Evolutionary conservation across 2,797 vertebrate species (phyloP).

Genomic region (Spheniscus humboldti): DNA sequence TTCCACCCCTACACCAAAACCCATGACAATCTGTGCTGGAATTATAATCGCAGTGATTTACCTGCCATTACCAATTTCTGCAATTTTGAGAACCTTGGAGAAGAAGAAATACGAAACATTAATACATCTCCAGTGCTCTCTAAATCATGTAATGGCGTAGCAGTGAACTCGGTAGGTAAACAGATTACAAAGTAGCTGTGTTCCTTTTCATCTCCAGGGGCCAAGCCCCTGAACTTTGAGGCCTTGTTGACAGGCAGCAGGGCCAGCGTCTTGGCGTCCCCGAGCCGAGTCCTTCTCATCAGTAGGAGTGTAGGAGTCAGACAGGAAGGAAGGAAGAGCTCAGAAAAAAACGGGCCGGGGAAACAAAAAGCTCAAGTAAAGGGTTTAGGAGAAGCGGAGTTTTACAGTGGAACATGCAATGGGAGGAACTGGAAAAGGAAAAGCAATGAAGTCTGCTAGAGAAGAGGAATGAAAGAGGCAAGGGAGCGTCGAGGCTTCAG

Average conservation of each 20-base stretch:
- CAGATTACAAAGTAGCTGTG: not conserved
- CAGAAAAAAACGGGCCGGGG: not conserved
- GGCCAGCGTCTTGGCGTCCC: not conserved
- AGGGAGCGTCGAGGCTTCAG: not conserved
- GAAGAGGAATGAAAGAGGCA: not conserved
- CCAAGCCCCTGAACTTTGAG: not conserved
- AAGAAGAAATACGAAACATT: not conserved
- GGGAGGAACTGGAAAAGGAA: not conserved
- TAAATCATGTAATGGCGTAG: not conserved
- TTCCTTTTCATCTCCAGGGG: not conserved
- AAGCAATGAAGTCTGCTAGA: not conserved
- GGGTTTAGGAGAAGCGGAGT: not conserved
- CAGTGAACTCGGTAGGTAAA: not conserved
- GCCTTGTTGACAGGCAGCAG: not conserved
- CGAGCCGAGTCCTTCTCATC: accelerated
- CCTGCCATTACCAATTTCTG: not conserved
- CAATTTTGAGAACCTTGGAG: not conserved
- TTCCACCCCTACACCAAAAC: not conserved
- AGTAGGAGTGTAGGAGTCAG: not conserved
- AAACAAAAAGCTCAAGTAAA: not conserved
- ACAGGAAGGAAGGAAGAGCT: not conserved
- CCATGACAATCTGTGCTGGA: not conserved
- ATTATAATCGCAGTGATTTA: not conserved
- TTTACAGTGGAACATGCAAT: not conserved
- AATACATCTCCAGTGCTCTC: not conserved